These are phyloP conservation scores for Himalopsyche phryganea DNA, from an alignment of 1,140 invertebrate species.

Conservation along the genomic window DNA sequence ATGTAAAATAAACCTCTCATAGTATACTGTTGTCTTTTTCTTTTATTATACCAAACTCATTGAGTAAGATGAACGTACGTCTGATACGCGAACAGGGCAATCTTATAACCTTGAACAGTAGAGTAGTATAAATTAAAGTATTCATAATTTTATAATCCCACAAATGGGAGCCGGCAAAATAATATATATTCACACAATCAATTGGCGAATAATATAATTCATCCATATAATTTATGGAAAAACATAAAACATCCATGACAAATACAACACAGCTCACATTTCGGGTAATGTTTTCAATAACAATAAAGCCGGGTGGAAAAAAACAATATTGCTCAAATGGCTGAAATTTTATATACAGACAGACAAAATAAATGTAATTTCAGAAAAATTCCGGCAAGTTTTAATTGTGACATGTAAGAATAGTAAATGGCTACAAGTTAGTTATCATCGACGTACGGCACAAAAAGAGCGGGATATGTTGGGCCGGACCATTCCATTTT, in stretches of 20 bases:
- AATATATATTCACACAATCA: not conserved
- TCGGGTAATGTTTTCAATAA: not conserved
- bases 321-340: not conserved
- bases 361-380: not conserved
- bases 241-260: not conserved
- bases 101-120: conserved; percentile 1
- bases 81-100: not conserved
- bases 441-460: conserved; percentile 1
- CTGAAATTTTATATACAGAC: not conserved
- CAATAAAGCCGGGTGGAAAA: not conserved
- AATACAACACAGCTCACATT: not conserved
- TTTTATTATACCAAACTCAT: not conserved
- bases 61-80: not conserved
- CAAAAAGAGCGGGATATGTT: conserved; percentile 50
- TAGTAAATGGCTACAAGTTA: no score
- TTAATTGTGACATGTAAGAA: no score
- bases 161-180: not conserved
- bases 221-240: no score
- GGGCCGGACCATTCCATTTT: conserved; percentile 46
- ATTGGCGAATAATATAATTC: no score
- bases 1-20: not conserved
- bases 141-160: no score
- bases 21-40: not conserved
- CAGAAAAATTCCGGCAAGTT: conserved; percentile 1
- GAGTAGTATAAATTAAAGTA: not conserved